Conservation (phyloP, 2,888 invertebrate species). For the Eucera pruinosa region DNA sequence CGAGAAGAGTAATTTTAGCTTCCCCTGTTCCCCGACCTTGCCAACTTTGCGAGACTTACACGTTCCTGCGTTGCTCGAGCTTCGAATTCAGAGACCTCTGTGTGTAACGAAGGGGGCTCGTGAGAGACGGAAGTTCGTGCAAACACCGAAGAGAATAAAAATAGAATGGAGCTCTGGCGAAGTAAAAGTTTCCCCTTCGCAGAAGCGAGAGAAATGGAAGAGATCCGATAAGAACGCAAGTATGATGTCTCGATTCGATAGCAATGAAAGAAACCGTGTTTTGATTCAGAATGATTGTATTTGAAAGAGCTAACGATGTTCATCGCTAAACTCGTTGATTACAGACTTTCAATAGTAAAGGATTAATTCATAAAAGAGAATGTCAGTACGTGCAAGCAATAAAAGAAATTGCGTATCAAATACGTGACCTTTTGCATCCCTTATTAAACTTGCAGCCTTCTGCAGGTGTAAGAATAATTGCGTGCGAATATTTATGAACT, state of each 20-base stretch:
- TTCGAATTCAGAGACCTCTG: conserved; percentile 7
- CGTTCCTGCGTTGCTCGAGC: conserved; percentile 11
- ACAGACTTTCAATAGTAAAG: neutral
- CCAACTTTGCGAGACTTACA: conserved; percentile 8
- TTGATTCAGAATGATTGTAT: neutral
- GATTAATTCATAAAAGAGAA: too few relatives aligned
- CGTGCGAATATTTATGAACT: neutral
- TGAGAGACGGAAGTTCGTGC: conserved; percentile 1
- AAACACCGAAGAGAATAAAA: neutral
- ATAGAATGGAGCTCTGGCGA: neutral
- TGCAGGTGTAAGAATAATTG: neutral
- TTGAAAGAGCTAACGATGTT: neutral
- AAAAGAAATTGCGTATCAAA: too few relatives aligned
- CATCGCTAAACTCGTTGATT: neutral
- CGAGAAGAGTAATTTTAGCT: conserved; percentile 48
- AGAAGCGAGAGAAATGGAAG: neutral
- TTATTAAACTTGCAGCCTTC: conserved; percentile 9
- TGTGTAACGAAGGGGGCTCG: neutral
- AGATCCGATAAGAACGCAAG: too few relatives aligned
- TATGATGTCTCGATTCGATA: neutral
- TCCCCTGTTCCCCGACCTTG: conserved; percentile 41
- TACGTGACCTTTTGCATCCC: too few relatives aligned
- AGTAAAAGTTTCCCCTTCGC: neutral
- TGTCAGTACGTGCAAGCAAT: too few relatives aligned
- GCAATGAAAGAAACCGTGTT: neutral